phyloP scores from a whole-genome alignment of 37 sponge, comb jelly and placozoan species.

The Sycon ciliatum region DNA sequence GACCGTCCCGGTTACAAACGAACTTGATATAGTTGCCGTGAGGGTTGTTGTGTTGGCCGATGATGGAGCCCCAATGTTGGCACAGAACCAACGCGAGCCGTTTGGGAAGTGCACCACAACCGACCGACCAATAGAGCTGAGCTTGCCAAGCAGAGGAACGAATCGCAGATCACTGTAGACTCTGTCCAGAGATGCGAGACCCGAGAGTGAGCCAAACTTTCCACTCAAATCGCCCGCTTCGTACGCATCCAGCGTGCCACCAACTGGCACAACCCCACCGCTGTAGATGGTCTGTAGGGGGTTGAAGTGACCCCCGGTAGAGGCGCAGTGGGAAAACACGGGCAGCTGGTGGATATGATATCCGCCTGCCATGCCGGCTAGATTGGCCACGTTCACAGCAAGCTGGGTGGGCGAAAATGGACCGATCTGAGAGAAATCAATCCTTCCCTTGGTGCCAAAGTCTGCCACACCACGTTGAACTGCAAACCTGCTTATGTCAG shows the following conservation, averaged over 20 bases:
- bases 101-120: constrained; percentile 44
- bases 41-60: constrained; percentile 12
- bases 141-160: constrained; percentile 47
- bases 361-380: constrained; percentile 23
- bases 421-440: constrained; percentile 38
- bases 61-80: constrained; percentile 27
- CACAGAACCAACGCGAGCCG: constrained; percentile 35
- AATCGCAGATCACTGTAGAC: constrained; percentile 36
- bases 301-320: constrained; percentile 55
- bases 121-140: constrained; percentile 59
- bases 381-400: constrained; percentile 31
- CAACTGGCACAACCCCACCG: too few species aligned
- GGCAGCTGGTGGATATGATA: constrained; percentile 52
- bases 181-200: not conserved
- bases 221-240: constrained; percentile 68
- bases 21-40: too few species aligned
- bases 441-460: constrained; percentile 31
- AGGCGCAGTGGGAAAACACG: too few species aligned
- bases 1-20: constrained; percentile 19
- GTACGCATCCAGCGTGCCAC: constrained; percentile 59
- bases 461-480: constrained; percentile 30
- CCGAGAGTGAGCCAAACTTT: constrained; percentile 43
- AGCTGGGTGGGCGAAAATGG: constrained; percentile 48
- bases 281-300: constrained; percentile 26
- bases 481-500: constrained; percentile 19